These are phyloP conservation scores for Seriola rivoliana DNA, from an alignment of 2,113 vertebrate genomes.

Conservation along the genomic window DNA sequence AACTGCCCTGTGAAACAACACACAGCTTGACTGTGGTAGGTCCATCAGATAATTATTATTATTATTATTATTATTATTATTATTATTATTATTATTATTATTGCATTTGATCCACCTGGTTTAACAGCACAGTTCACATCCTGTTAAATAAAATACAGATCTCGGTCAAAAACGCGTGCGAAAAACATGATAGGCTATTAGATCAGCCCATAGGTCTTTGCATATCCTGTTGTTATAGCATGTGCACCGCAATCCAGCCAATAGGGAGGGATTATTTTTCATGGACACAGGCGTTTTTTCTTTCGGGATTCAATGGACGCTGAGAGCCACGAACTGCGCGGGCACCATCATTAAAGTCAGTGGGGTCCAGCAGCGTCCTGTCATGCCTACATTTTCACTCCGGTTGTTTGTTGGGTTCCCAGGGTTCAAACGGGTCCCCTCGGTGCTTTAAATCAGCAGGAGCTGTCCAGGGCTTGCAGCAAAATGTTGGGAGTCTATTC, in stretches of 20 bases:
- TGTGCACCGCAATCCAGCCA: conserved; percentile 75
- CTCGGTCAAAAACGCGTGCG: conserved; percentile 52
- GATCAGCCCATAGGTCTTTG: conserved; percentile 71
- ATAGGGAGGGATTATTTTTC: conserved; percentile 71
- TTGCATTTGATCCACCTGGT: conserved; percentile 8
- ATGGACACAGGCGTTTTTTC: conserved; percentile 61
- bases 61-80: conserved; percentile 28
- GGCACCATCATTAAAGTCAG: conserved; percentile 31
- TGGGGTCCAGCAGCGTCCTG: conserved; percentile 33
- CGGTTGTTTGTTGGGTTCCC: neutral
- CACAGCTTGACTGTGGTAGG: conserved; percentile 17
- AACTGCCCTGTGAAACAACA: conserved; percentile 46
- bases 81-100: conserved; percentile 22
- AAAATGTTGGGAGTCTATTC: conserved; percentile 6
- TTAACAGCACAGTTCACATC: conserved; percentile 2
- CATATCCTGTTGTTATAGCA: conserved; percentile 82
- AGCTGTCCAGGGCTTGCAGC: conserved; percentile 1
- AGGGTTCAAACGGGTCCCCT: neutral
- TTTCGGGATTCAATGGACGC: conserved; percentile 68
- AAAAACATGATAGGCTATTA: conserved; percentile 65
- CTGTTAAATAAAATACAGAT: conserved; percentile 36
- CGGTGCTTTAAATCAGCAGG: conserved; percentile 1
- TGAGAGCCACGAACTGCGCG: conserved; percentile 36
- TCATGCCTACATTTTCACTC: conserved; percentile 4
- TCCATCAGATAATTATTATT: conserved; percentile 6